Evolutionary conservation across 2,888 invertebrate species (phyloP).

Genomic region (Nemapogon koenigi): DNA sequence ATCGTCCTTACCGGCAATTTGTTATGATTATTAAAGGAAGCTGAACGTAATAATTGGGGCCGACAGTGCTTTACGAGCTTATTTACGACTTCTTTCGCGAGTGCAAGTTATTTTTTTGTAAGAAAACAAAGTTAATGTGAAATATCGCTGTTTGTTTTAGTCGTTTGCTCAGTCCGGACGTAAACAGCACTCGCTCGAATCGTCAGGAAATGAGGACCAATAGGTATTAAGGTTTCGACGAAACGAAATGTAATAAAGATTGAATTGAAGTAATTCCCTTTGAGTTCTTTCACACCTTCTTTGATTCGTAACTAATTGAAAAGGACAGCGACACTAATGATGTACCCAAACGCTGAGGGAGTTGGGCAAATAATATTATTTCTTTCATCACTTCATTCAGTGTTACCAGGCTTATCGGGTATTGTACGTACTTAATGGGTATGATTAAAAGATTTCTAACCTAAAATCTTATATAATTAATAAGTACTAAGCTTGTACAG

Average conservation of each 20-base stretch:
- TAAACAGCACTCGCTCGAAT: slow-evolving; percentile 25
- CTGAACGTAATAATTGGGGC: slow-evolving; percentile 44
- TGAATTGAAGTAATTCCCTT: slow-evolving; percentile 1
- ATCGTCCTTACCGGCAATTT: slow-evolving; percentile 37
- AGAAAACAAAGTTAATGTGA: slow-evolving; percentile 34
- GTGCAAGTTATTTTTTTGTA: slow-evolving; percentile 34
- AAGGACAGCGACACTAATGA: too few species aligned
- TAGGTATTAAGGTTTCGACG: slow-evolving; percentile 12
- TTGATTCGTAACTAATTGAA: too few species aligned
- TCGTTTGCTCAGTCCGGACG: slow-evolving; percentile 25
- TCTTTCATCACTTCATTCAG: too few species aligned
- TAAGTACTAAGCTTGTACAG: too few species aligned
- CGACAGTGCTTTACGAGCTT: slow-evolving; percentile 39
- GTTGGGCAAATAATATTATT: too few species aligned
- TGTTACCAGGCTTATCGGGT: too few species aligned
- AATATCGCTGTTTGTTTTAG: slow-evolving; percentile 38
- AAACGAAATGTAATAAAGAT: slow-evolving; percentile 5
- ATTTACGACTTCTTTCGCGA: slow-evolving; percentile 40
- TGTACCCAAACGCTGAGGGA: too few species aligned
- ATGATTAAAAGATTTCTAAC: too few species aligned
- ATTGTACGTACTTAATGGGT: too few species aligned
- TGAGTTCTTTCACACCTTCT: too few species aligned
- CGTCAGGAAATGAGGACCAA: slow-evolving; percentile 28
- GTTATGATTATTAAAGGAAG: slow-evolving; percentile 46
- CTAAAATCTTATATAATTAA: too few species aligned